Evolutionary conservation across 2,888 invertebrate genomes (phyloP), one percentile per base, ranked within the genome.

Genomic region (Dascillus cervinus): DNA sequence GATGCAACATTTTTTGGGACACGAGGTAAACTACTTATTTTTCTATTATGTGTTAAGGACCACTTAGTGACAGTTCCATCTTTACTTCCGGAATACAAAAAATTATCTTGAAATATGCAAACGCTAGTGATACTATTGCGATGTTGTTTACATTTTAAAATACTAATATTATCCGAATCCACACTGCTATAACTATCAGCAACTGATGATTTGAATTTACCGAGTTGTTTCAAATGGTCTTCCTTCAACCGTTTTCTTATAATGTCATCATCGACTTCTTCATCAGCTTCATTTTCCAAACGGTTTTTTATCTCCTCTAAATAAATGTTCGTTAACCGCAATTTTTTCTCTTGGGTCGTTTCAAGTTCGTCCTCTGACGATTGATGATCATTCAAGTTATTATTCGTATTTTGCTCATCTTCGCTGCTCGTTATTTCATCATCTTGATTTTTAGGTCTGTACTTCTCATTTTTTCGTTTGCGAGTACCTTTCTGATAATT

Each of bases 251-350:
- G 73, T n/a, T n/a, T n/a, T n/a, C n/a, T n/a, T n/a, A n/a, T n/a
- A n/a, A n/a, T n/a, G n/a, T n/a, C n/a, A 9, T 17, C 3, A 21
- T 15, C 71, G 3, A n/a, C n/a, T n/a, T 74, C 69, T 47, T 81
- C 81, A 1, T 74, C 70, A 46, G 81, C 72, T 43, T 77, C 75
- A 11, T 73, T 74, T 58, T 87, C 87, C 67, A 38, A 30, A 53
- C 88, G 82, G 53, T 75, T 78, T 63, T 86, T 82, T 23, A 95
- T 82, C 69, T 91, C 86, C 52, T 84, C 73, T 17, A 96, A 68
- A 63, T 92, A 92, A 57, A 86, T 77, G 59, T 94, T 94, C 0
- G 95, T 92, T 39, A 95, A 64, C 23, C 92, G 75, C 26, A 95
- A 58, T 46, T 88, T 84, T 58, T 94, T 95, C 55, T 95, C 89